Evolutionary conservation across 2,888 invertebrate species (phyloP).

Genomic region (Mimumesa dahlbomi): DNA sequence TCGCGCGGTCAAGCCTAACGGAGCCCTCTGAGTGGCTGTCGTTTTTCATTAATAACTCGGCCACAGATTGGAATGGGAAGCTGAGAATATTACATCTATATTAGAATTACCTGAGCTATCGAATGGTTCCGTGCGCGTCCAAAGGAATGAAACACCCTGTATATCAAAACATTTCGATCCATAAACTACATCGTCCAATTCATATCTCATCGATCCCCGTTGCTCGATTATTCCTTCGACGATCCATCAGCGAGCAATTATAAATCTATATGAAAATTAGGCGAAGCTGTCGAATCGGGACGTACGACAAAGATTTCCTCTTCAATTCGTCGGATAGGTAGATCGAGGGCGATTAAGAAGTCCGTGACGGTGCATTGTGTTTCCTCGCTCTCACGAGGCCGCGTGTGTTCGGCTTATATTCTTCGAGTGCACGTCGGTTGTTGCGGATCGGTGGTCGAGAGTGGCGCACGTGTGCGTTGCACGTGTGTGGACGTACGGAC

Average conservation of each 20-base stretch:
- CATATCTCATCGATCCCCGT: background rate
- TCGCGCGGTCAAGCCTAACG: no score
- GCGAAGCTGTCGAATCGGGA: background rate
- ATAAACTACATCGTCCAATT: no score
- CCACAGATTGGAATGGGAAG: no score
- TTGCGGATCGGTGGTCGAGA: slow-evolving; percentile 42
- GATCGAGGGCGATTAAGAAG: slow-evolving; percentile 77
- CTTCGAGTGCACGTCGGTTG: slow-evolving; percentile 29
- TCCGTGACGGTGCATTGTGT: slow-evolving; percentile 75
- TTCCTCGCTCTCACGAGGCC: slow-evolving; percentile 49
- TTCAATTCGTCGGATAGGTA: slow-evolving; percentile 55
- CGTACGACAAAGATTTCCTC: background rate
- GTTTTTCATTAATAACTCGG: no score
- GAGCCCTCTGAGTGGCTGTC: no score
- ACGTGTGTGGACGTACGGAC: slow-evolving; percentile 44
- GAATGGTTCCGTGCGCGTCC: no score
- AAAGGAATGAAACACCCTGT: no score
- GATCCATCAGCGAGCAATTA: no score
- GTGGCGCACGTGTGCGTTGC: slow-evolving; percentile 40
- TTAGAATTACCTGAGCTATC: no score
- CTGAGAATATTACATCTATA: no score
- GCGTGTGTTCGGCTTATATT: slow-evolving; percentile 26
- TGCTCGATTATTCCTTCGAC: no score
- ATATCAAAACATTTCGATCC: no score
- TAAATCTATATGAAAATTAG: background rate